A percentile compares a stretch with the other conserved stretches of the same genome.
These are phyloP conservation scores for Timema cristinae DNA, from an alignment of 2,888 invertebrate species.

Conservation along the genomic window DNA sequence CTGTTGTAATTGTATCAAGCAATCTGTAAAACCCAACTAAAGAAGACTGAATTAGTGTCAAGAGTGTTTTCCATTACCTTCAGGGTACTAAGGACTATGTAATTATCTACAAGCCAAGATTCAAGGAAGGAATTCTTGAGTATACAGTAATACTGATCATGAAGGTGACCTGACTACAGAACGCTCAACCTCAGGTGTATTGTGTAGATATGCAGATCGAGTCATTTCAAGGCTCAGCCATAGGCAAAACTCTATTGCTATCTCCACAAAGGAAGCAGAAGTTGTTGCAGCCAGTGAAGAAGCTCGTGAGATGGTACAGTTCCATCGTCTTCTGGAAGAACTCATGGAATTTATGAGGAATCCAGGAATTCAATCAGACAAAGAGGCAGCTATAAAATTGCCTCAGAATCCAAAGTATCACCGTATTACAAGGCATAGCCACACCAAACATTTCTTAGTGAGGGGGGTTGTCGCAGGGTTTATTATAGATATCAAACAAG, in stretches of 20 bases:
- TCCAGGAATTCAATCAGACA: not conserved
- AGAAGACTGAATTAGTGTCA: not conserved
- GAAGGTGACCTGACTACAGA: not conserved
- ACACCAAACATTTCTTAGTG: not conserved
- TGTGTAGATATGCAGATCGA: not conserved
- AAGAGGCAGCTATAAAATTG: conserved; percentile 6
- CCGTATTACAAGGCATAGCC: not conserved
- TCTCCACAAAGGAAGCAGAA: conserved; percentile 1
- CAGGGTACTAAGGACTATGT: not conserved
- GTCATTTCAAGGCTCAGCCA: not conserved
- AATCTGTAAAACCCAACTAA: not conserved
- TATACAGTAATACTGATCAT: not conserved
- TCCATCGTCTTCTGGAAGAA: not conserved
- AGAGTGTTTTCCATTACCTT: not conserved
- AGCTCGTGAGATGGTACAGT: not conserved
- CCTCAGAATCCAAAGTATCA: not conserved
- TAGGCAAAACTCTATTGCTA: not conserved
- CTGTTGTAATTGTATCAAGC: not conserved
- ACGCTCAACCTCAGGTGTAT: not conserved
- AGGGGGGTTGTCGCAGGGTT: not conserved
- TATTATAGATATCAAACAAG: not conserved
- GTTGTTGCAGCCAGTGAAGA: not conserved
- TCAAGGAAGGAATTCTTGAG: not conserved
- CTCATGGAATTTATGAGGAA: not conserved
- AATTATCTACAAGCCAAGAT: too few species aligned